Evolutionary conservation across 2,888 invertebrate species (phyloP).

Genomic region (Pheosia gnoma): DNA sequence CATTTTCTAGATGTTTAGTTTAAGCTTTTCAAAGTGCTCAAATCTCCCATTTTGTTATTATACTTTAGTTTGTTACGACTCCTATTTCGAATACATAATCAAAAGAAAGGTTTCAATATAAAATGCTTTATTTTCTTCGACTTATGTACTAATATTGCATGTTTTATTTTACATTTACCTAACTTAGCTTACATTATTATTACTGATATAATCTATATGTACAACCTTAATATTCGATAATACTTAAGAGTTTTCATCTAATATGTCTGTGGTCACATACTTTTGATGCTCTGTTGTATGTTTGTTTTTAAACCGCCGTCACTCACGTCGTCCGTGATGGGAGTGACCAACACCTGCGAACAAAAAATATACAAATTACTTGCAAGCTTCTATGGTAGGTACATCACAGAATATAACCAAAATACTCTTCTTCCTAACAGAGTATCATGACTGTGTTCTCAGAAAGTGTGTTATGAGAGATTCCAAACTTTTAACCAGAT

Average conservation of each 20-base stretch:
- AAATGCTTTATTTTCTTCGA: constrained; percentile 2
- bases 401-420: too few relatives aligned
- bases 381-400: background rate
- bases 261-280: constrained; percentile 49
- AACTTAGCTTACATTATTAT: constrained; percentile 6
- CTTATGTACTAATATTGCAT: background rate
- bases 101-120: constrained; percentile 12
- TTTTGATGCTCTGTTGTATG: constrained; percentile 63
- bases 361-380: constrained; percentile 9
- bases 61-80: too few relatives aligned
- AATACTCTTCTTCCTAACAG: too few relatives aligned
- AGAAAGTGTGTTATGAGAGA: too few relatives aligned
- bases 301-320: constrained; percentile 57
- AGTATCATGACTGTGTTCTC: too few relatives aligned
- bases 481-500: too few relatives aligned
- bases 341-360: constrained; percentile 70
- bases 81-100: constrained; percentile 1
- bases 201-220: constrained; percentile 46
- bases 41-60: too few relatives aligned
- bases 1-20: too few relatives aligned
- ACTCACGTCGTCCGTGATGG: constrained; percentile 54
- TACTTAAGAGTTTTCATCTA: constrained; percentile 34
- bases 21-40: too few relatives aligned
- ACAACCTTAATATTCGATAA: constrained; percentile 59
- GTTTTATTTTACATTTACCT: too few relatives aligned